Evolutionary conservation across 1,140 invertebrate species (phyloP).

Genomic region (Acyrthosiphon pisum): DNA sequence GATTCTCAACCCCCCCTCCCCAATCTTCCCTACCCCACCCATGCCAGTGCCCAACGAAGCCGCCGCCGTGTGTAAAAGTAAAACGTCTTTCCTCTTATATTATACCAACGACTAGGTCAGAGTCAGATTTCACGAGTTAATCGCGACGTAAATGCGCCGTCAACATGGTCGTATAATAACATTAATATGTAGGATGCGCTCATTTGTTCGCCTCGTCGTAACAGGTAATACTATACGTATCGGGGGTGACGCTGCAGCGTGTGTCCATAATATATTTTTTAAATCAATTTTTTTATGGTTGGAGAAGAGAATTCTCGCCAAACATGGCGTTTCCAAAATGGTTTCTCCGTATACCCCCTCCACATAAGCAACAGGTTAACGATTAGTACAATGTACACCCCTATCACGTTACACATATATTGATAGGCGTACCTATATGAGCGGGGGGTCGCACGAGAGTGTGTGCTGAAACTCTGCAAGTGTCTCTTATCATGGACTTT

Average conservation of each 20-base stretch:
- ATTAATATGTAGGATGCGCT: neutral
- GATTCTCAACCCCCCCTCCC: neutral
- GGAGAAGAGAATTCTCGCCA: neutral
- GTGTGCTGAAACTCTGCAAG: neutral
- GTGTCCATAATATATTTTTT: neutral
- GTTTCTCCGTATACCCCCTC: neutral
- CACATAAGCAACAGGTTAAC: neutral
- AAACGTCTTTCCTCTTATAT: neutral
- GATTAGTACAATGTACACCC: slow-evolving; percentile 5
- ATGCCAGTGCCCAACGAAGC: neutral
- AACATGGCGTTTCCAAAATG: slow-evolving; percentile 55
- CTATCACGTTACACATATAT: slow-evolving; percentile 33
- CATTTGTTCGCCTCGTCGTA: neutral
- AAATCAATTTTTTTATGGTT: neutral
- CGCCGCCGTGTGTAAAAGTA: neutral
- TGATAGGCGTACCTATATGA: neutral
- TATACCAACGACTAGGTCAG: neutral
- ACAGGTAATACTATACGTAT: slow-evolving; percentile 19
- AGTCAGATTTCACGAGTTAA: slow-evolving; percentile 50
- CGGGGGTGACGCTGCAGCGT: neutral
- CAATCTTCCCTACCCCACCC: neutral
- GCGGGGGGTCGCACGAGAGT: neutral
- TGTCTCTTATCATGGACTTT: neutral
- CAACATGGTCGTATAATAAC: neutral
- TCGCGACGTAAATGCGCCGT: slow-evolving; percentile 4